Evolutionary conservation across 2,797 vertebrate genomes (phyloP).

Genomic region (Pseudotriccus pelzelni): DNA sequence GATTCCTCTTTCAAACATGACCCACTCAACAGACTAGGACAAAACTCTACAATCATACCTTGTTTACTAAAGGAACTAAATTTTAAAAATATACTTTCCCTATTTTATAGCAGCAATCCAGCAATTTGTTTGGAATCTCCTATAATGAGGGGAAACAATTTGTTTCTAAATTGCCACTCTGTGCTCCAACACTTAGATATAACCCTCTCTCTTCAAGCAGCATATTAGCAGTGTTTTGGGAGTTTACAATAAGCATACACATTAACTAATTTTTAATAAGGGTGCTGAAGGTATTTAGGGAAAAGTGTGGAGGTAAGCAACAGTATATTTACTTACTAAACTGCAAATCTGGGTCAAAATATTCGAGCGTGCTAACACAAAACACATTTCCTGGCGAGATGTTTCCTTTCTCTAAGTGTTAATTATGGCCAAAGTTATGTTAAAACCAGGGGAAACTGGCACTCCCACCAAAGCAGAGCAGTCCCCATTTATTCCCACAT

Average conservation of each 20-base stretch:
- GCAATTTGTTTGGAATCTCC: not conserved
- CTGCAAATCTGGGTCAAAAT: not conserved
- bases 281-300: not conserved
- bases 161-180: not conserved
- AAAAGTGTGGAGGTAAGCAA: not conserved
- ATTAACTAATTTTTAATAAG: not conserved
- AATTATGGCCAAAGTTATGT: not conserved
- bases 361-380: not conserved
- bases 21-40: not conserved
- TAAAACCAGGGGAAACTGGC: not conserved
- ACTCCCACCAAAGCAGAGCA: not conserved
- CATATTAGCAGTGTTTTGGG: not conserved
- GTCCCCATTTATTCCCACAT: not conserved
- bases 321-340: not conserved
- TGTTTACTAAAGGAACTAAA: not conserved
- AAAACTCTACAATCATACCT: not conserved
- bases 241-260: not conserved
- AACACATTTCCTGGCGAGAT: not conserved
- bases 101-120: not conserved
- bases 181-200: not conserved
- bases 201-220: not conserved
- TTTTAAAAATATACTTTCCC: not conserved
- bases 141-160: not conserved
- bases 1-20: not conserved
- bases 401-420: not conserved